Percentiles rank a stretch among this genome's conserved stretches.
These are phyloP conservation scores for Zoroaster sp. DNA, from an alignment of 53 echinoderm and acorn worm genomes.

Conservation along the genomic window DNA sequence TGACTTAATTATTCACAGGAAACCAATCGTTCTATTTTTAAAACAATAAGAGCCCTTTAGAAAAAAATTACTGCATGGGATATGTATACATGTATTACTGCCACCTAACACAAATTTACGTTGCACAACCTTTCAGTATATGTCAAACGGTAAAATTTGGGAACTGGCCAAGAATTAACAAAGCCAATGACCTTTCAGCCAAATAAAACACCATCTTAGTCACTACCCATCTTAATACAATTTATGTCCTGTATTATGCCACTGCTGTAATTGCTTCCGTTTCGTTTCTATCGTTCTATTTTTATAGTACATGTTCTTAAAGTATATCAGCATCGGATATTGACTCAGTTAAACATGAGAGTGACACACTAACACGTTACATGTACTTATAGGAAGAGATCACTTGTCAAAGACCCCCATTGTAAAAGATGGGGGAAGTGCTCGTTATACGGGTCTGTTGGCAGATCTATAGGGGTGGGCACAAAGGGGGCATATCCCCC, in stretches of 20 bases:
- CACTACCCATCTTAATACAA: background rate
- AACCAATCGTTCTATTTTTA: no score
- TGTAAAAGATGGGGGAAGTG: background rate
- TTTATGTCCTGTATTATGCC: background rate
- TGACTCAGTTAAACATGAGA: background rate
- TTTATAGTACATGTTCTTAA: background rate
- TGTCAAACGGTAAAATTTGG: no score
- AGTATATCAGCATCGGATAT: conserved; percentile 25
- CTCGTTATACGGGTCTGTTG: no score
- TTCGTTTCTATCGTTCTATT: background rate
- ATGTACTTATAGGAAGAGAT: background rate
- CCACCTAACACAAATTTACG: no score
- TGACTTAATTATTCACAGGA: no score
- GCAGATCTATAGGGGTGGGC: no score
- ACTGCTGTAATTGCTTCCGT: background rate
- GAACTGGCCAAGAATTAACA: no score
- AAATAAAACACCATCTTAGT: background rate
- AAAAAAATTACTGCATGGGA: no score
- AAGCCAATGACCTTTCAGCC: background rate
- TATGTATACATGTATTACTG: no score
- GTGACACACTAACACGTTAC: background rate
- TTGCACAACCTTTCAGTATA: no score
- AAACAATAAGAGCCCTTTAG: no score
- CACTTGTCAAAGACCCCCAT: background rate
- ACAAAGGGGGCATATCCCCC: no score